These are phyloP conservation scores for Sander lucioperca DNA, from an alignment of 2,113 vertebrate species.

Conservation along the genomic window DNA sequence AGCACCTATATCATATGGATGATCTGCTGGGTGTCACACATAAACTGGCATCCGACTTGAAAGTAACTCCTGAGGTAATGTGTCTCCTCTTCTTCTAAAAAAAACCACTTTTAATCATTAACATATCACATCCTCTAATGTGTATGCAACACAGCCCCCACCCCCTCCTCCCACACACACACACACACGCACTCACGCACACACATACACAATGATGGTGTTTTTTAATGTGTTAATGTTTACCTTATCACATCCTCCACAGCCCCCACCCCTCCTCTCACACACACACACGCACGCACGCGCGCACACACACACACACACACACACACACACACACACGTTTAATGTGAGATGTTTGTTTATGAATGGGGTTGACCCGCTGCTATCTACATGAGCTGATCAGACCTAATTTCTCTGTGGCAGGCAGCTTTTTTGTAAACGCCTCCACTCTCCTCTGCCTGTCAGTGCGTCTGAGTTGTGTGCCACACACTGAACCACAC, in stretches of 20 bases:
- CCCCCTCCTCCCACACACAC: slow-evolving; percentile 4
- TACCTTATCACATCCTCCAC: background rate
- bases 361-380: slow-evolving; percentile 24
- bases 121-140: background rate
- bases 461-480: slow-evolving; percentile 47
- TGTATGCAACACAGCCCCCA: background rate
- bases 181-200: no score
- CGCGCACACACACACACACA: background rate
- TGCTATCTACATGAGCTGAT: slow-evolving; percentile 41
- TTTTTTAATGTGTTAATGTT: background rate
- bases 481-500: slow-evolving; percentile 69
- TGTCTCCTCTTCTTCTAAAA: background rate
- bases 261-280: background rate
- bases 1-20: background rate
- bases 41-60: background rate
- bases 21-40: background rate
- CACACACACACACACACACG: background rate
- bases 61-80: background rate
- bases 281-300: slow-evolving; percentile 4
- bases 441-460: slow-evolving; percentile 66
- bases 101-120: background rate
- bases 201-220: no score
- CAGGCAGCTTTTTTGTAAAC: slow-evolving; percentile 77
- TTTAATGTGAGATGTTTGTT: background rate
- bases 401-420: slow-evolving; percentile 36